Conservation (phyloP, 2,888 invertebrate genomes). For the Tetramorium bicarinatum region DNA sequence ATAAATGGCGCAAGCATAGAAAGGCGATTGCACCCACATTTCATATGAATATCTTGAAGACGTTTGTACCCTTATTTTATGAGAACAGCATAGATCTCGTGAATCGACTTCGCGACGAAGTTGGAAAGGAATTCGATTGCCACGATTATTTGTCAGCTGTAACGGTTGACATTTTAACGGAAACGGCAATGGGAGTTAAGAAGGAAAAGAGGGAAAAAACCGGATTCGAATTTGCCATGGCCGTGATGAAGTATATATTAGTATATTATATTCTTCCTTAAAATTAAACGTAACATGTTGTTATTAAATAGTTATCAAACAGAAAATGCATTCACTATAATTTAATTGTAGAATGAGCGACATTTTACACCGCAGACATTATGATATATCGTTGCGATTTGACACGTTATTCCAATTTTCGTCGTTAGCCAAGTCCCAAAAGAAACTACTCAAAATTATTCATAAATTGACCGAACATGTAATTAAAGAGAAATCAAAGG, state of each 20-base stretch:
- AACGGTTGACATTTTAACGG: slow-evolving; percentile 87
- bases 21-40: slow-evolving; percentile 88
- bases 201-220: slow-evolving; percentile 86
- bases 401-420: slow-evolving; percentile 87
- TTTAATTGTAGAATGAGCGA: slow-evolving; percentile 87
- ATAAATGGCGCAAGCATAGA: slow-evolving; percentile 87
- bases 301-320: not conserved
- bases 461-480: slow-evolving; percentile 87
- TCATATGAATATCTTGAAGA: slow-evolving; percentile 87
- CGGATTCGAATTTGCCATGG: slow-evolving; percentile 88
- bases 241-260: slow-evolving; percentile 88
- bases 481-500: slow-evolving; percentile 77
- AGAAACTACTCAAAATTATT: slow-evolving; percentile 86
- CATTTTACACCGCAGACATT: slow-evolving; percentile 87
- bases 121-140: slow-evolving; percentile 87
- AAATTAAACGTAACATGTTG: not conserved
- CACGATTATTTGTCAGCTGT: slow-evolving; percentile 87
- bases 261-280: not conserved
- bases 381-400: slow-evolving; percentile 86
- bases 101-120: slow-evolving; percentile 83
- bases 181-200: slow-evolving; percentile 88
- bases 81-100: slow-evolving; percentile 86
- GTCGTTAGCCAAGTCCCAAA: slow-evolving; percentile 86
- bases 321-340: not conserved
- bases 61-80: slow-evolving; percentile 87